These are phyloP conservation scores for Microplitis deprimator DNA, from an alignment of 2,888 invertebrate species.

Conservation along the genomic window DNA sequence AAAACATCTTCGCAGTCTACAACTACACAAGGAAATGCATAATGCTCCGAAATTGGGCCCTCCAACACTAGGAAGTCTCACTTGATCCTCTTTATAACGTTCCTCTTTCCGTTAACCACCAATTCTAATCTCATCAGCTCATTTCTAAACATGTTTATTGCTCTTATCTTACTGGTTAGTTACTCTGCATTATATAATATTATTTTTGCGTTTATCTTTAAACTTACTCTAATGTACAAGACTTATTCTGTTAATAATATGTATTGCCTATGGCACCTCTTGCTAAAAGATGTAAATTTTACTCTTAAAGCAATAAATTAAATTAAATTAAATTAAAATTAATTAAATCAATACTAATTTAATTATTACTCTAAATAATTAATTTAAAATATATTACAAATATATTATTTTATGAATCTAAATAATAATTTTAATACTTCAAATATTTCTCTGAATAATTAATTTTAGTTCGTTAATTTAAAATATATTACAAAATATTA, in stretches of 20 bases:
- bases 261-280: not conserved
- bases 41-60: not conserved
- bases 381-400: too few species aligned
- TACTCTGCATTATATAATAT: not conserved
- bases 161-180: not conserved
- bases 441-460: too few species aligned
- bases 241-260: not conserved
- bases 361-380: too few species aligned
- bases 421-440: too few species aligned
- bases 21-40: too few species aligned
- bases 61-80: not conserved
- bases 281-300: not conserved
- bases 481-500: too few species aligned
- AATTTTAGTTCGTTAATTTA: too few species aligned
- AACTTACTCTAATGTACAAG: not conserved
- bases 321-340: not conserved
- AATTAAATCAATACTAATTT: too few species aligned
- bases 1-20: too few species aligned
- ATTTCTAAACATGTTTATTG: not conserved
- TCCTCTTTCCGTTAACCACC: not conserved
- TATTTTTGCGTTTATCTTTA: not conserved
- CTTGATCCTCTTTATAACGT: not conserved
- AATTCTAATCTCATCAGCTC: not conserved
- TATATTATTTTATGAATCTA: too few species aligned
- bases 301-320: not conserved